These are phyloP conservation scores for Sinodicranocentrus sp. DNA, from an alignment of 2,888 invertebrate species.

Conservation along the genomic window DNA sequence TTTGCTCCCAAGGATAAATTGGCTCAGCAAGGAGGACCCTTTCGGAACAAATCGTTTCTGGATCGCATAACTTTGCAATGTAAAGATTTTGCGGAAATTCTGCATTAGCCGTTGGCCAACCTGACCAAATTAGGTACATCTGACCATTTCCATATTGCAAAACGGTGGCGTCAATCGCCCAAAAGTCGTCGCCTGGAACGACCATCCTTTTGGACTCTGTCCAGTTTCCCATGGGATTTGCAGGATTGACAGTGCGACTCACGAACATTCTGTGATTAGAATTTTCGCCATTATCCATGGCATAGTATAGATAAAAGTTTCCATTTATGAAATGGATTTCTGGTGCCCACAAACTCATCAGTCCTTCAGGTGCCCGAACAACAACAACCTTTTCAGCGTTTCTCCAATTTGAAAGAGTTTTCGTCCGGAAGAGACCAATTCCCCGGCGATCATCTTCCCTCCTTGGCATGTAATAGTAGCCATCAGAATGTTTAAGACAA, in stretches of 20 bases:
- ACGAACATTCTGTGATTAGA: constrained; percentile 72
- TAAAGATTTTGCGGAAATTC: constrained; percentile 72
- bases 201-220: constrained; percentile 58
- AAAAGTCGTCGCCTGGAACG: constrained; percentile 66
- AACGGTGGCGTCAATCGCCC: constrained; percentile 70
- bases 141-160: constrained; percentile 61
- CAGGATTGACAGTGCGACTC: constrained; percentile 62
- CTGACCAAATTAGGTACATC: constrained; percentile 72
- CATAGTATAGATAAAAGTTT: constrained; percentile 64
- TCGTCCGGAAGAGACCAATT: constrained; percentile 53
- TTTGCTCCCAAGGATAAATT: constrained; percentile 59
- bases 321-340: constrained; percentile 57
- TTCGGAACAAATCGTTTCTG: constrained; percentile 56
- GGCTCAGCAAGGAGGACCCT: constrained; percentile 66
- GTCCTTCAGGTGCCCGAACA: constrained; percentile 48
- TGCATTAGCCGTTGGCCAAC: constrained; percentile 66
- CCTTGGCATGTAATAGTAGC: constrained; percentile 68
- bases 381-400: constrained; percentile 54
- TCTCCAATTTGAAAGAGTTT: constrained; percentile 62
- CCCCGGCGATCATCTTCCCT: constrained; percentile 62
- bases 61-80: constrained; percentile 69
- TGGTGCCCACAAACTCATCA: constrained; percentile 65
- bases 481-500: constrained; percentile 59
- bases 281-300: constrained; percentile 68
- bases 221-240: constrained; percentile 67